phyloP scores from a whole-genome alignment of 2,888 invertebrate genomes.

The Esperia sulphurella region DNA sequence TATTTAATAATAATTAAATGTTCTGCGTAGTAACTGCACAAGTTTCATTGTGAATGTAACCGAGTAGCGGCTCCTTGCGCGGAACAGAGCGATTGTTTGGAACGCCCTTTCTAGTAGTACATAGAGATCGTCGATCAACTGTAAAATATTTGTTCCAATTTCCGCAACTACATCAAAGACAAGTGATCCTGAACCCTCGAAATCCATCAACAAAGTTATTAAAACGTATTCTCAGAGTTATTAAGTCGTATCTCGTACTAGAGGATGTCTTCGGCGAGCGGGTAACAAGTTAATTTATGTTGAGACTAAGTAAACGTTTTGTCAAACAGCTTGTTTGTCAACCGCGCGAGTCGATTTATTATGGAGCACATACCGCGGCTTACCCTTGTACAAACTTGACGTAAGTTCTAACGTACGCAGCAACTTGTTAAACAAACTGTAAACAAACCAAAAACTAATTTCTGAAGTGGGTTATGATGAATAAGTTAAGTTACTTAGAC shows the following conservation, averaged over 20 bases:
- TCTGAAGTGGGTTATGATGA: not conserved
- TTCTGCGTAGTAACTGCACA: too few relatives aligned
- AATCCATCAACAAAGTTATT: not conserved
- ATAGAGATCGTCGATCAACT: too few relatives aligned
- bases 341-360: conserved; percentile 1
- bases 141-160: too few relatives aligned
- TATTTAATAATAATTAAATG: too few relatives aligned
- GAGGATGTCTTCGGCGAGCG: not conserved
- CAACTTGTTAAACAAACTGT: not conserved
- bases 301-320: conserved; percentile 43
- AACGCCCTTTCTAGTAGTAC: too few relatives aligned
- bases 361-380: not conserved
- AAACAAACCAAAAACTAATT: conserved; percentile 1
- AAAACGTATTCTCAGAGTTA: not conserved
- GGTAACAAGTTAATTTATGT: conserved; percentile 52
- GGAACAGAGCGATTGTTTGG: too few relatives aligned
- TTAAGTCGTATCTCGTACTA: not conserved
- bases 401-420: not conserved
- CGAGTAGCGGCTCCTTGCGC: too few relatives aligned
- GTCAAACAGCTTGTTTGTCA: conserved; percentile 1
- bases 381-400: not conserved
- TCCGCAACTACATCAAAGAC: too few relatives aligned
- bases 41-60: too few relatives aligned
- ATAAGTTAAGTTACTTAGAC: too few relatives aligned
- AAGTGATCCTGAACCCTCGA: too few relatives aligned